Evolutionary conservation across 2,797 vertebrate species (phyloP), one percentile per base, ranked within the genome.

Genomic region (Scolopax rusticola): DNA sequence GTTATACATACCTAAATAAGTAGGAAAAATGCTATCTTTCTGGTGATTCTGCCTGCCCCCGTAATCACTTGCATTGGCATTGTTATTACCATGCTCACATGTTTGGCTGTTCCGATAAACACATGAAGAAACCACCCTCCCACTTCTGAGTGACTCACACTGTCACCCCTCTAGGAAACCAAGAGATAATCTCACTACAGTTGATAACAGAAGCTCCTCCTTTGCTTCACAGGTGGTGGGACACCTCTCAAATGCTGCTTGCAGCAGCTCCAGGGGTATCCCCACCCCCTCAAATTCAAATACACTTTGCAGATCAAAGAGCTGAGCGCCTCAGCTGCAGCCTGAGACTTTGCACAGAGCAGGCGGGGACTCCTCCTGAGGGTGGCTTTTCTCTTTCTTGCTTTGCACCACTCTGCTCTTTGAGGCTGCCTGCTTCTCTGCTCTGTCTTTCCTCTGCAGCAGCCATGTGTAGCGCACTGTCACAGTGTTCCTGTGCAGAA

Each of bases 161-260:
- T 12, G 50, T 74, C 36, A 79, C 79, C 76, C 47, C 87, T 85
- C 36, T 91, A 91, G 94, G 94, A 97, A 97, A 86, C 54, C 12
- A 16, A 78, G 65, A 43, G 75, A 80, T 69, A 53, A 32, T 45
- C 83, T 63, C 2, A 3, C 65, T 16, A 8, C 0, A 2, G 40
- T 18, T 73, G 93, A 82, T 75, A 91, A 67, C 25, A 21, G 40
- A 61, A 45, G 69, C 76, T 57, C 25, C 50, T 87, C 25, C 60
- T 38, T 36, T 32, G 56, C 74, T 36, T 38, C 41, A 7, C 70
- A 65, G 86, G 48, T 32, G 15, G 40, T 45, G 19, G 60, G 7
- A n/a, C 56, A 56, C 45, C 67, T 81, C 76, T 64, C 47, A 45
- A 32, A 28, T 7, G 41, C 64, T 59, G 68, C 41, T 85, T 30